Conservation (phyloP, 2,797 vertebrate species). For the Darevskia nairensis region DNA sequence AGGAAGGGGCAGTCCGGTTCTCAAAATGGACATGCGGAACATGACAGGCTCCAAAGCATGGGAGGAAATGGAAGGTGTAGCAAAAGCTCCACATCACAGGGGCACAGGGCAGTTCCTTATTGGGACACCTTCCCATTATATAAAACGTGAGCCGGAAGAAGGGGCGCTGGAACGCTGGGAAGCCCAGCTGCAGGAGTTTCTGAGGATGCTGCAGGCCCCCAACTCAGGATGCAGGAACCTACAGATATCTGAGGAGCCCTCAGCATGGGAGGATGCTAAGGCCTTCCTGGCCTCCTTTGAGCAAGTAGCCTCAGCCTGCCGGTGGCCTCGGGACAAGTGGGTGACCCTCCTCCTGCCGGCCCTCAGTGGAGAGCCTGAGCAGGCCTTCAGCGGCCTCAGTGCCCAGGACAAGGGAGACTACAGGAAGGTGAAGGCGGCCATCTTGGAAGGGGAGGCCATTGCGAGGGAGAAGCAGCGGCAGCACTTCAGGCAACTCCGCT, state of each 20-base stretch:
- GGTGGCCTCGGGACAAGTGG: neutral
- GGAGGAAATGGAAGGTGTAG: neutral
- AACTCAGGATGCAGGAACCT: neutral
- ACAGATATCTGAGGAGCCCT: neutral
- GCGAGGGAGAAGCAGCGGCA: constrained; percentile 43
- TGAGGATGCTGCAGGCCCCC: neutral
- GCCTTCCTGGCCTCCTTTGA: neutral
- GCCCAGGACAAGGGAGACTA: neutral
- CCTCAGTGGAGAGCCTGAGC: neutral
- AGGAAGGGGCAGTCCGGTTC: no score
- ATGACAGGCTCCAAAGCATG: no score
- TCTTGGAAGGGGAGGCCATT: neutral
- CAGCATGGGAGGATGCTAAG: neutral
- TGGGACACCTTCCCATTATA: no score
- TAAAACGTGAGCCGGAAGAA: neutral
- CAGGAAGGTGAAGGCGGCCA: constrained; percentile 1
- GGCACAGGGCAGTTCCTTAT: no score
- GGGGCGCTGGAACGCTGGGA: neutral
- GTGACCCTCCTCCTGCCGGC: neutral
- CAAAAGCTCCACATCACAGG: neutral
- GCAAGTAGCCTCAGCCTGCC: neutral
- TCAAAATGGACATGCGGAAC: neutral
- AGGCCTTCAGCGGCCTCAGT: neutral
- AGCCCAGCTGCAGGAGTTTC: neutral
- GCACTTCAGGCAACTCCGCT: constrained; percentile 66